Base-by-base conservation (phyloP, 37 sponge, comb jelly and placozoan species). In the Beroe forskalii region DNA sequence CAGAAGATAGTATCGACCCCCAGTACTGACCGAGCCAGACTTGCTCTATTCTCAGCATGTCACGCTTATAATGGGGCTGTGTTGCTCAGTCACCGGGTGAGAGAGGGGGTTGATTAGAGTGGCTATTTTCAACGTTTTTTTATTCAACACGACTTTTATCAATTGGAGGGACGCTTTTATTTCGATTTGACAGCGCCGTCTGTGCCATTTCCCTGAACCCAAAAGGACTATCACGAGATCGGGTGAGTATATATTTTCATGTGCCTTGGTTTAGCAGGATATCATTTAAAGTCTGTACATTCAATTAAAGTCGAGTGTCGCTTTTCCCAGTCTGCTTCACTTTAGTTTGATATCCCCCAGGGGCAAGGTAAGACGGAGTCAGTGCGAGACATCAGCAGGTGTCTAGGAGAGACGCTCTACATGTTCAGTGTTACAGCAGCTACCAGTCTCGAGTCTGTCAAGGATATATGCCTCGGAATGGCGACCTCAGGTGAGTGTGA, bases 371-470 rank as follows among this genome's bases (percentile, higher is more conserved):
- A 80, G 86, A 80, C 86, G 20, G 86, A 80, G 55, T 38, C 40
- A 38, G 35, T 38, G 30, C 44, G 55, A 42, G 55, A 80, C 55
- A 44, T 80, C 44, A 80, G 55, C 44, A 3, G 86, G 25, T 80
- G 86, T 80, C n/a, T 80, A 28, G 86, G 86, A 44, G 86, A 80
- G 55, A 44, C 86, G 3, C 86, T 80, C n/a, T 80, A 80, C 86
- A 80, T 80, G 86, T 80, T 80, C 86, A 44, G 55, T 44, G 55
- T 80, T 24, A 44, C 86, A 2, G 44, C 86, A 24, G 40, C 14
- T 23, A 80, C 86, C 55, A 44, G 55, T 80, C 30, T 80, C 27
- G 30, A 80, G 55, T 41, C 44, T 6, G 55, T 80, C 1, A 35
- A 27, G 1, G 86, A 80, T 25, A 80, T 80, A 12, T 80, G 86